Conservation (phyloP, 2,113 vertebrate genomes). For the Percina caprodes region DNA sequence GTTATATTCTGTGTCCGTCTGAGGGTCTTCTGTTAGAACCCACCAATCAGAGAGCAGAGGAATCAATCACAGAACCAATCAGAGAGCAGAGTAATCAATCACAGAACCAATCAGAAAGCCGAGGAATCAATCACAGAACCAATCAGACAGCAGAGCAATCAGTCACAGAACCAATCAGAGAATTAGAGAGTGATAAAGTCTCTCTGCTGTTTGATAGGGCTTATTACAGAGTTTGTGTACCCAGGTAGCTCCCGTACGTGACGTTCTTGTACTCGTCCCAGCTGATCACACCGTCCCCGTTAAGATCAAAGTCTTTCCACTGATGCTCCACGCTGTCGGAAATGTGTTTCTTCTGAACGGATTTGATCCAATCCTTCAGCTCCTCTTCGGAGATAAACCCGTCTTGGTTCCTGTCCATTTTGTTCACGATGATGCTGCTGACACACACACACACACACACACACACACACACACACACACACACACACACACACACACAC, state of each 20-base stretch:
- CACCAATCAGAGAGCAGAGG: too few relatives aligned
- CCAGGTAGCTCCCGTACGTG: constrained; percentile 88
- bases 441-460: constrained; percentile 7
- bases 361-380: constrained; percentile 87
- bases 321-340: constrained; percentile 84
- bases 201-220: too few relatives aligned
- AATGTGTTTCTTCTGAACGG: constrained; percentile 86
- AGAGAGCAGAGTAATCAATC: background rate
- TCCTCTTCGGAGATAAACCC: constrained; percentile 87
- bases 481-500: too few relatives aligned
- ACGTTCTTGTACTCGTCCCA: constrained; percentile 91
- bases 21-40: constrained; percentile 76
- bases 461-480: too few relatives aligned
- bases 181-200: too few relatives aligned
- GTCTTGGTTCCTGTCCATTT: constrained; percentile 87
- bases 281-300: constrained; percentile 85
- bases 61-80: background rate
- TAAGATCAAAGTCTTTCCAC: constrained; percentile 87
- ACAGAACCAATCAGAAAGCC: too few relatives aligned
- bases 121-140: too few relatives aligned
- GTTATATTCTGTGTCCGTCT: constrained; percentile 88
- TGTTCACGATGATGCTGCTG: constrained; percentile 80
- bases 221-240: constrained; percentile 29
- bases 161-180: too few relatives aligned
- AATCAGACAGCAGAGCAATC: too few relatives aligned